phyloP scores from a whole-genome alignment of 2,888 invertebrate species.

The Coleophora flavipennella region DNA sequence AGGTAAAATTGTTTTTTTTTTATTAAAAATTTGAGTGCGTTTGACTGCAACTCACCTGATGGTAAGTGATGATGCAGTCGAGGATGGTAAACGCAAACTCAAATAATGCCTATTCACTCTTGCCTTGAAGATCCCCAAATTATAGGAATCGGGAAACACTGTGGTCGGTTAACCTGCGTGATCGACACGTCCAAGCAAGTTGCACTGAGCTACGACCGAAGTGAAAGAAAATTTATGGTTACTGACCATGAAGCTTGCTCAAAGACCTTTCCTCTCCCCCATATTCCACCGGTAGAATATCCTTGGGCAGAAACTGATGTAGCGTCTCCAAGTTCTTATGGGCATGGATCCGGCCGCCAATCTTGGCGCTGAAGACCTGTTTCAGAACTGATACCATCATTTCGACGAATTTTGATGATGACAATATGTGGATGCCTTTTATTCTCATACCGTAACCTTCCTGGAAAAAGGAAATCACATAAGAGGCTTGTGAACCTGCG shows the following conservation, averaged over 20 bases:
- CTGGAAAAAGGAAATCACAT: neutral
- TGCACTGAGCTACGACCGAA: too few relatives aligned
- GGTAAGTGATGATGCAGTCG: too few relatives aligned
- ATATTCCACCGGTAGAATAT: neutral
- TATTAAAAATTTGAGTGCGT: too few relatives aligned
- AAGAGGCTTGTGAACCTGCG: too few relatives aligned
- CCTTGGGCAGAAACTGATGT: neutral
- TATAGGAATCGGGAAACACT: too few relatives aligned
- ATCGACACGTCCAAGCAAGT: too few relatives aligned
- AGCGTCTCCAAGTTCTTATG: neutral
- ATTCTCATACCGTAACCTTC: neutral
- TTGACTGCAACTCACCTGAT: too few relatives aligned
- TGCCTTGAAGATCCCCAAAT: too few relatives aligned
- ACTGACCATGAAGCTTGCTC: neutral
- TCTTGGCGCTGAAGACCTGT: neutral
- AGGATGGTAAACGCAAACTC: too few relatives aligned
- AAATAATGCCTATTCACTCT: too few relatives aligned
- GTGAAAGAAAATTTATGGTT: neutral
- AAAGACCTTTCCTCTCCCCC: neutral
- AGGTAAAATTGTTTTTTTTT: too few relatives aligned
- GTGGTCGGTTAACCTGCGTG: too few relatives aligned
- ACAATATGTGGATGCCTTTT: neutral
- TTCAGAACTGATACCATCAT: neutral
- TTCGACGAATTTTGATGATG: neutral
- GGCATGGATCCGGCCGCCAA: neutral